Evolutionary conservation across 2,888 invertebrate species (phyloP).

Genomic region (Strigamia transsilvanica): DNA sequence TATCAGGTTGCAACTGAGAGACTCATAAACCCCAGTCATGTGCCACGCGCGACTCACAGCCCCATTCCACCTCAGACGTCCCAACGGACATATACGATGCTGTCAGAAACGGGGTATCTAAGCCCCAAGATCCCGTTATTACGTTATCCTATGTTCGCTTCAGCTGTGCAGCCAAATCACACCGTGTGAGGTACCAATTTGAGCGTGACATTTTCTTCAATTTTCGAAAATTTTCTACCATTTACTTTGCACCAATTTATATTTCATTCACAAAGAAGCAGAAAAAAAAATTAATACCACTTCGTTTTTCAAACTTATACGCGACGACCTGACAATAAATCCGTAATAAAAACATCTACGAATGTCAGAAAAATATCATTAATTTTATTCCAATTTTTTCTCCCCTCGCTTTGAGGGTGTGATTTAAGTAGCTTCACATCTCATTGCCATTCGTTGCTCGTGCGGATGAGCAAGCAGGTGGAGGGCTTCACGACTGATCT

Average conservation of each 20-base stretch:
- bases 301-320: neutral
- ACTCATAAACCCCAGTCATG: slow-evolving; percentile 37
- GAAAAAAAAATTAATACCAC: neutral
- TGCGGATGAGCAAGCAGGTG: slow-evolving; percentile 27
- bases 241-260: slow-evolving; percentile 15
- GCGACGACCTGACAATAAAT: neutral
- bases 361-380: neutral
- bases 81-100: neutral
- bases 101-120: slow-evolving; percentile 30
- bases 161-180: slow-evolving; percentile 35
- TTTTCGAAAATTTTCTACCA: slow-evolving; percentile 37
- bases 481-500: slow-evolving; percentile 35
- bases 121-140: slow-evolving; percentile 36
- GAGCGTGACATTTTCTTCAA: slow-evolving; percentile 15
- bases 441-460: slow-evolving; percentile 15
- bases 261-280: neutral
- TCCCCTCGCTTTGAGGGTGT: neutral
- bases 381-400: slow-evolving; percentile 9
- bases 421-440: slow-evolving; percentile 35
- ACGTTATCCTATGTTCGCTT: slow-evolving; percentile 42
- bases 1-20: slow-evolving; percentile 31
- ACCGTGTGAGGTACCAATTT: slow-evolving; percentile 32
- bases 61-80: slow-evolving; percentile 3
- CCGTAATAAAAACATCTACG: neutral
- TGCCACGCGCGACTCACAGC: slow-evolving; percentile 35